phyloP scores from a whole-genome alignment of 2,888 invertebrate species.

The Bombylius major region DNA sequence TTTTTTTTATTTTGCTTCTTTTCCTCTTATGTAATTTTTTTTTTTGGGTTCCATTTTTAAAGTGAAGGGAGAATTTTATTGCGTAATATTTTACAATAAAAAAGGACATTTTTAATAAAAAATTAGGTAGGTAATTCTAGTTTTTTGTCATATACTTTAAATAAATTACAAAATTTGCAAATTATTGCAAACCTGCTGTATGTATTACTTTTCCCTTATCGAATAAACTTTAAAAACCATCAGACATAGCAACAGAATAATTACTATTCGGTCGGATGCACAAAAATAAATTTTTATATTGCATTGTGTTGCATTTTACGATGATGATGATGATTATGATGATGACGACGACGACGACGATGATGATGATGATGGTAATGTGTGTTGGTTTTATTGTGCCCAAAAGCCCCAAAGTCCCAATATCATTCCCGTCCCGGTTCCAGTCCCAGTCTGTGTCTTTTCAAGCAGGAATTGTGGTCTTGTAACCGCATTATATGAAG shows the following conservation, averaged over 20 bases:
- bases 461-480: constrained; percentile 9
- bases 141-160: too few relatives aligned
- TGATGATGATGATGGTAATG: background rate
- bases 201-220: too few relatives aligned
- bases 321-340: background rate
- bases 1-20: too few relatives aligned
- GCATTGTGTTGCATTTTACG: background rate
- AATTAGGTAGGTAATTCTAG: too few relatives aligned
- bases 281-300: constrained; percentile 1
- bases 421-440: background rate
- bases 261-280: constrained; percentile 4
- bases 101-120: too few relatives aligned
- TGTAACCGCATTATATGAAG: constrained; percentile 8
- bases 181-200: too few relatives aligned
- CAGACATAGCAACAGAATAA: background rate
- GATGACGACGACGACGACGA: background rate
- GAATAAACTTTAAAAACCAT: too few relatives aligned
- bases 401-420: background rate
- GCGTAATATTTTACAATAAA: too few relatives aligned
- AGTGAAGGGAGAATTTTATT: too few relatives aligned
- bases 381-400: background rate
- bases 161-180: too few relatives aligned
- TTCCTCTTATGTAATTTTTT: too few relatives aligned
- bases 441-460: background rate
- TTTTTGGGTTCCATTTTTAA: too few relatives aligned